phyloP scores from a whole-genome alignment of 2,888 invertebrate genomes.

The Hetaerina titia region DNA sequence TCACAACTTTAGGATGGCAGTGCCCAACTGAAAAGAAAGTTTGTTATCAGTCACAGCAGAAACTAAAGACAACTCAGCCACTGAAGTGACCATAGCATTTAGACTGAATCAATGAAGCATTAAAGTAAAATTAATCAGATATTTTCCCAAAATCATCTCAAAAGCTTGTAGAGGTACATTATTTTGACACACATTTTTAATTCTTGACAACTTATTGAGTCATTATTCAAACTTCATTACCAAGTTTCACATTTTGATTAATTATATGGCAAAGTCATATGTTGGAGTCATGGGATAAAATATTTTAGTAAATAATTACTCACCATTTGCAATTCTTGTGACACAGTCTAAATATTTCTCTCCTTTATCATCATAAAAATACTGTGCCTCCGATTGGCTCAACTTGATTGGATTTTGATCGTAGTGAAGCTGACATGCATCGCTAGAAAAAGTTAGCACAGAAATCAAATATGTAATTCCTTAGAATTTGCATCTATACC shows the following conservation, averaged over 20 bases:
- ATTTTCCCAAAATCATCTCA: too few relatives aligned
- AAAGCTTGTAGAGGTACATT: too few relatives aligned
- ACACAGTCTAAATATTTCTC: slow-evolving; percentile 80
- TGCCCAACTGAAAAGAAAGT: slow-evolving; percentile 72
- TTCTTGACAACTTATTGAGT: too few relatives aligned
- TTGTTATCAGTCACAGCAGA: slow-evolving; percentile 69
- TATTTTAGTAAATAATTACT: slow-evolving; percentile 69
- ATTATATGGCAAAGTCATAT: too few relatives aligned
- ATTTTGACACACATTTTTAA: too few relatives aligned
- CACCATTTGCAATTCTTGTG: slow-evolving; percentile 82
- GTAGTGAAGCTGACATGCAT: slow-evolving; percentile 73
- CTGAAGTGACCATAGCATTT: too few relatives aligned
- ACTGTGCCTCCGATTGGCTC: slow-evolving; percentile 79
- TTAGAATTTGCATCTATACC: not conserved
- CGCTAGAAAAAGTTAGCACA: slow-evolving; percentile 70
- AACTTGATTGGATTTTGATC: slow-evolving; percentile 78
- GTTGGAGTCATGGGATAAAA: too few relatives aligned
- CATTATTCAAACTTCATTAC: too few relatives aligned
- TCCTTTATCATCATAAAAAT: slow-evolving; percentile 80
- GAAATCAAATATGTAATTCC: not conserved
- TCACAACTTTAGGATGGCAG: slow-evolving; percentile 79
- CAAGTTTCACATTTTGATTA: too few relatives aligned
- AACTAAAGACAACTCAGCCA: slow-evolving; percentile 62
- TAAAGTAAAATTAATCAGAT: too few relatives aligned
- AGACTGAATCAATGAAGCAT: too few relatives aligned